Conservation (phyloP, 2,888 invertebrate genomes). For the Brachylomia viminalis region DNA sequence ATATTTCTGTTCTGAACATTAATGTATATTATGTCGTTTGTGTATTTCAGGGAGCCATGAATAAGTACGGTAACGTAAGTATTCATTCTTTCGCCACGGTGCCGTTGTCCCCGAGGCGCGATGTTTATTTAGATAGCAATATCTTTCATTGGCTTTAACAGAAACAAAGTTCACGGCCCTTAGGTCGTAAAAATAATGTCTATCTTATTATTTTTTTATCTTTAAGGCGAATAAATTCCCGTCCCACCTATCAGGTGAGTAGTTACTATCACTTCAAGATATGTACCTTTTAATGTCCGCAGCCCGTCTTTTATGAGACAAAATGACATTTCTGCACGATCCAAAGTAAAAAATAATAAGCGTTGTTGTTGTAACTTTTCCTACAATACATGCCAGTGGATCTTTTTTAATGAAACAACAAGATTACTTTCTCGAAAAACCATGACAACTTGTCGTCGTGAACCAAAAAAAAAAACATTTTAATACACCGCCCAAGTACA, state of each 20-base stretch:
- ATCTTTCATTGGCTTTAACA: constrained; percentile 25
- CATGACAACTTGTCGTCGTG: neutral
- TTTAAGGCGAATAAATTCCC: constrained; percentile 23
- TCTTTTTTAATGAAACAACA: neutral
- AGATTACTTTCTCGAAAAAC: neutral
- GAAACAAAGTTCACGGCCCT: constrained; percentile 35
- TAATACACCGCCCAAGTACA: neutral
- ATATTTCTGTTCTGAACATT: constrained; percentile 47
- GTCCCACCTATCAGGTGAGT: constrained; percentile 9
- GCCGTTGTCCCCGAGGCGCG: constrained; percentile 11
- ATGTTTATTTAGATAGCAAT: constrained; percentile 42
- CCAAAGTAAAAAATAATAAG: neutral
- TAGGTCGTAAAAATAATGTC: constrained; percentile 44
- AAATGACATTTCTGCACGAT: constrained; percentile 12
- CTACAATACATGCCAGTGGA: neutral
- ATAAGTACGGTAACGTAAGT: constrained; percentile 29
- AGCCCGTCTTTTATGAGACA: neutral
- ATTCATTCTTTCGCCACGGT: constrained; percentile 5
- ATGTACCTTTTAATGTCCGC: constrained; percentile 14
- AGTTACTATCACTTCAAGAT: constrained; percentile 18
- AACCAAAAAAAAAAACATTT: constrained; percentile 1
- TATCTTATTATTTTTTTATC: constrained; percentile 36
- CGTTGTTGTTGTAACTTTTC: neutral
- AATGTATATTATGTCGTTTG: constrained; percentile 26
- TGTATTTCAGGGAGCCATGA: constrained; percentile 31